A percentile compares a stretch with the other conserved stretches of the same genome.
phyloP scores from a whole-genome alignment of 2,797 vertebrate genomes.

The Molossus alvarezi region DNA sequence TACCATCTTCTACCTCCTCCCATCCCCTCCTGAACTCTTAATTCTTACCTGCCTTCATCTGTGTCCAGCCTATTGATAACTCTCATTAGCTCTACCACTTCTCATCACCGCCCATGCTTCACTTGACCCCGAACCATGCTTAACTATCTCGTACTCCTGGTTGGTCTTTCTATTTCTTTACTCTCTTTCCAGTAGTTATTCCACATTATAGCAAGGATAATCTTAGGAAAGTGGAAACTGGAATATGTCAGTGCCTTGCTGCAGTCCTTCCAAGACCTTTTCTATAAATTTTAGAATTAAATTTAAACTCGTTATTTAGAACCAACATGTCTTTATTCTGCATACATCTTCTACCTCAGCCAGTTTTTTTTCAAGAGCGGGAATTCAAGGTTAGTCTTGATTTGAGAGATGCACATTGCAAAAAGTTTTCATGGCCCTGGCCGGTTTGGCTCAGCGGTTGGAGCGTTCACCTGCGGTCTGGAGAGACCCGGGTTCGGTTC shows the following conservation, averaged over 20 bases:
- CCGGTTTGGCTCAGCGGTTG: no score
- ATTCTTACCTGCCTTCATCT: neutral
- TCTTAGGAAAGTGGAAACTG: slow-evolving; percentile 17
- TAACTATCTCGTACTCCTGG: neutral
- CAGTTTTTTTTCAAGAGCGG: neutral
- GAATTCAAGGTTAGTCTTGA: slow-evolving; percentile 10
- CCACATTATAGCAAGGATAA: neutral
- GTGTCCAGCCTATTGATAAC: neutral
- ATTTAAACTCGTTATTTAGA: neutral
- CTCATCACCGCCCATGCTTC: neutral
- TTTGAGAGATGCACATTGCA: neutral
- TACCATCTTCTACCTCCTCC: no score
- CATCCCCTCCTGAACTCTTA: neutral
- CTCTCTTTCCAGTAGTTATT: neutral
- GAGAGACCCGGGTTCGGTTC: no score
- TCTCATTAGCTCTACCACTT: neutral
- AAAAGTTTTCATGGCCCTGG: slow-evolving; percentile 36
- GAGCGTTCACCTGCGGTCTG: no score
- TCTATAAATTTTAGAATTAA: slow-evolving; percentile 29
- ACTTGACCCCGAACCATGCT: neutral
- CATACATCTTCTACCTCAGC: neutral
- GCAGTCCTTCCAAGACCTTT: slow-evolving; percentile 15
- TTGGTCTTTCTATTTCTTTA: neutral
- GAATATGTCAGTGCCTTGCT: slow-evolving; percentile 4
- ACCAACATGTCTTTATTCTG: neutral